These are phyloP conservation scores for Actinernus sp. DNA, from an alignment of 92 coral and sea anemone species.

Conservation along the genomic window DNA sequence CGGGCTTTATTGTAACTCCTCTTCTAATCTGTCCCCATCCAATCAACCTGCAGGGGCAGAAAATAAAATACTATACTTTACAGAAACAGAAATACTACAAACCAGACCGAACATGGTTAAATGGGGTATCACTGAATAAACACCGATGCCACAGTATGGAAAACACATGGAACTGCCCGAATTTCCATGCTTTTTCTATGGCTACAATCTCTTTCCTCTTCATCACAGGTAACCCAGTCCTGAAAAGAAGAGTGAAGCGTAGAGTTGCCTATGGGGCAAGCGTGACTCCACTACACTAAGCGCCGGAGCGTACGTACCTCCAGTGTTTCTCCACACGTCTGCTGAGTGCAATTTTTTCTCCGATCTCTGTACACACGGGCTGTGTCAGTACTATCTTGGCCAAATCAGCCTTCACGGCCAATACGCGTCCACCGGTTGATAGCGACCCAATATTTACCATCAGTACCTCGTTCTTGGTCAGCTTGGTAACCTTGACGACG, in stretches of 20 bases:
- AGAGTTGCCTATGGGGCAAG: too few relatives aligned
- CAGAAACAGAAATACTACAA: too few relatives aligned
- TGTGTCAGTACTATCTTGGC: conserved; percentile 97
- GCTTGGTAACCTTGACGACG: conserved; percentile 47
- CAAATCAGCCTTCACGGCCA: conserved; percentile 99
- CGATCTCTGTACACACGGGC: conserved; percentile 98
- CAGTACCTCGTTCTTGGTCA: conserved; percentile 92
- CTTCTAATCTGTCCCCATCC: conserved; percentile 99
- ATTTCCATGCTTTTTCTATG: too few relatives aligned
- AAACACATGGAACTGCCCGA: too few relatives aligned
- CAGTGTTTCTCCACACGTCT: conserved; percentile 98
- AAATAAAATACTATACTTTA: too few relatives aligned
- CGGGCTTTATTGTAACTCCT: conserved; percentile 95
- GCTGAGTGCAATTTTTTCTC: conserved; percentile 97
- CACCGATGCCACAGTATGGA: too few relatives aligned
- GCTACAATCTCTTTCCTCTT: too few relatives aligned
- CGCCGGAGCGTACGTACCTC: conserved; percentile 77
- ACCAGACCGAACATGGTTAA: too few relatives aligned
- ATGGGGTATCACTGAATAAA: too few relatives aligned
- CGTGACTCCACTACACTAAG: too few relatives aligned
- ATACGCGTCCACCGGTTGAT: conserved; percentile 98
- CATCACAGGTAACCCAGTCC: too few relatives aligned
- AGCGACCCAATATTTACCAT: conserved; percentile 98
- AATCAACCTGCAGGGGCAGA: conserved; percentile 90
- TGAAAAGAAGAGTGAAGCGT: too few relatives aligned